Base-by-base conservation (phyloP, 2,797 vertebrate genomes). In the Florisuga fusca region DNA sequence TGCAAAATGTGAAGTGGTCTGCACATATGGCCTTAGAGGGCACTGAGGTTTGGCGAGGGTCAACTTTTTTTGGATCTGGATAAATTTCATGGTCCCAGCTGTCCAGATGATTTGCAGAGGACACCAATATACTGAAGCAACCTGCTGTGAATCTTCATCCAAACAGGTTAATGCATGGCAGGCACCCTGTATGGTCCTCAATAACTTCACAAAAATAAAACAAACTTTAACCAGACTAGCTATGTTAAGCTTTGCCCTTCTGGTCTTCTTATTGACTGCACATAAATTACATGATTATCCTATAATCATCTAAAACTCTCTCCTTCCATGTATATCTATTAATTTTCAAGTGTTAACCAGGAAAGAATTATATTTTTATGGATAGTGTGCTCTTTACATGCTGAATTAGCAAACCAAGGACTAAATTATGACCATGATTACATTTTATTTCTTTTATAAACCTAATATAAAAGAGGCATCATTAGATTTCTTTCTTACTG, bases 31-130 rank as follows among this genome's bases (percentile, higher is more conserved):
- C 94, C 94, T 96, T 94, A 95, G 95, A 98, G 98, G 97, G 98
- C 97, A 86, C 96, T 91, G 85, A 95, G 97, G 97, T 97, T 95
- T 97, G 87, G 94, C 97, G 78, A 97, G 96, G 98, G 98, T 99
- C 98, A 98, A 98, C 98, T 97, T 98, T 98, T 97, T 97, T 91
- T 89, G 95, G 97, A 96, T 98, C 98, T 98, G 98, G 98, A 98
- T 98, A 97, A 98, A 99, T 99, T 99, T 99, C 99, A 99, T 98
- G 98, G 99, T 99, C 98, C 97, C 96, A 96, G 97, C 98, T 98
- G 98, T 98, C 98, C 98, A 98, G 98, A 99, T 99, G 99, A 99
- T 99, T 99, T 99, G 98, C 98, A 97, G 97, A 97, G 97, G 98
- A 97, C 97, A 97, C 97, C 97, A 97, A 84, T 97, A 96, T 96